A percentile compares a stretch with the other conserved stretches of the same genome.
Conservation (phyloP, 2,888 invertebrate genomes). For the Pediacus dermestoides region DNA sequence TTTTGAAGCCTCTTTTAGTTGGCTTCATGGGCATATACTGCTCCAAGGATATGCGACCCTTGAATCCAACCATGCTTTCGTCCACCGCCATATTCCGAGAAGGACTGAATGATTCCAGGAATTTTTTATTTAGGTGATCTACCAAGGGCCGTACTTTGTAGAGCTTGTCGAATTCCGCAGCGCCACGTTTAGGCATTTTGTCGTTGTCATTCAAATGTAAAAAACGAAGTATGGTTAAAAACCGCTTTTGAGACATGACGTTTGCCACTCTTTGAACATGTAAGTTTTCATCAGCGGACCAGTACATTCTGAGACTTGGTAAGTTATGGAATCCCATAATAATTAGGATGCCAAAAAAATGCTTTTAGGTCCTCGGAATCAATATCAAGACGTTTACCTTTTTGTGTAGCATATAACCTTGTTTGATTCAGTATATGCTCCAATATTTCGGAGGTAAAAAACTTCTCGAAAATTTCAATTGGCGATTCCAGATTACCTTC, state of each 20-base stretch:
- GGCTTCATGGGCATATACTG: slow-evolving; percentile 21
- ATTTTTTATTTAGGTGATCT: slow-evolving; percentile 15
- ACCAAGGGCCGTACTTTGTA: slow-evolving; percentile 26
- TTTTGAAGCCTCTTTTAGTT: slow-evolving; percentile 19
- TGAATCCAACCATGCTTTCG: slow-evolving; percentile 23
- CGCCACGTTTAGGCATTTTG: slow-evolving; percentile 16
- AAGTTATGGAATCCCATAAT: slow-evolving; percentile 2
- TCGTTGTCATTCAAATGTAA: slow-evolving; percentile 24
- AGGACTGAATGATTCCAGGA: slow-evolving; percentile 9
- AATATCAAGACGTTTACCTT: neutral
- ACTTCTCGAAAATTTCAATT: no score
- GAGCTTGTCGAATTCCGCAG: slow-evolving; percentile 22
- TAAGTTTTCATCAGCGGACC: slow-evolving; percentile 1
- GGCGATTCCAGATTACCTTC: no score
- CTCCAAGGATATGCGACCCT: slow-evolving; percentile 18
- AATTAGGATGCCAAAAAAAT: neutral
- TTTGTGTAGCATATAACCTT: no score
- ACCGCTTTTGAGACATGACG: slow-evolving; percentile 8
- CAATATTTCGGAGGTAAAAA: no score
- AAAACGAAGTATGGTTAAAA: slow-evolving; percentile 24
- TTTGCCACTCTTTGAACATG: neutral
- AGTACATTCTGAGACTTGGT: neutral
- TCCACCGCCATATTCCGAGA: slow-evolving; percentile 15
- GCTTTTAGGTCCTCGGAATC: neutral
- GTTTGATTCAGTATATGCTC: no score